These are phyloP conservation scores for Dromas ardeola DNA, from an alignment of 2,113 vertebrate genomes.

Conservation along the genomic window DNA sequence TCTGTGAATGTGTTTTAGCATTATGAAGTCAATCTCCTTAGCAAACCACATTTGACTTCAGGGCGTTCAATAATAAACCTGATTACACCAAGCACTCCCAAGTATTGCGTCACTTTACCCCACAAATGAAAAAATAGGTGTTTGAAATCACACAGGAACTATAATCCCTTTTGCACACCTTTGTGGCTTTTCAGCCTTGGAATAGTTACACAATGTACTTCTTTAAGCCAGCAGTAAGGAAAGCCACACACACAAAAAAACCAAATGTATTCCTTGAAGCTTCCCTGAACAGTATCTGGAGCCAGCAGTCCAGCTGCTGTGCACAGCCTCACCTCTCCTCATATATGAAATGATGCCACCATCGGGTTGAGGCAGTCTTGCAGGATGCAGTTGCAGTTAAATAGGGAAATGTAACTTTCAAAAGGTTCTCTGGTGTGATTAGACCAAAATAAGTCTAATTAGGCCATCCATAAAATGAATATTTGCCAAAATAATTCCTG, in stretches of 20 bases:
- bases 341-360: background rate
- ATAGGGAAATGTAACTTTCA: background rate
- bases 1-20: background rate
- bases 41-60: background rate
- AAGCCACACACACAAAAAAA: background rate
- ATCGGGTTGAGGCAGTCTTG: background rate
- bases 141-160: background rate
- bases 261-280: background rate
- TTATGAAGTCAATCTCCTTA: background rate
- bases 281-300: background rate
- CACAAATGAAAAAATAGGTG: background rate
- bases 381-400: background rate
- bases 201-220: background rate
- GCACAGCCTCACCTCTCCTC: background rate
- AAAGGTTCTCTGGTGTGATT: background rate
- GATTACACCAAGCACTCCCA: background rate
- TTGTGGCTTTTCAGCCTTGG: background rate
- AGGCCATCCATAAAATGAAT: background rate
- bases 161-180: background rate
- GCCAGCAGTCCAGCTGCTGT: background rate
- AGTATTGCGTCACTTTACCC: accelerated
- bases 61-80: background rate
- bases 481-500: background rate
- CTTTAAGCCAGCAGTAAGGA: background rate
- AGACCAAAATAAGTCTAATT: background rate